These are phyloP conservation scores for Agrochola lota DNA, from an alignment of 2,888 invertebrate species.

Conservation along the genomic window DNA sequence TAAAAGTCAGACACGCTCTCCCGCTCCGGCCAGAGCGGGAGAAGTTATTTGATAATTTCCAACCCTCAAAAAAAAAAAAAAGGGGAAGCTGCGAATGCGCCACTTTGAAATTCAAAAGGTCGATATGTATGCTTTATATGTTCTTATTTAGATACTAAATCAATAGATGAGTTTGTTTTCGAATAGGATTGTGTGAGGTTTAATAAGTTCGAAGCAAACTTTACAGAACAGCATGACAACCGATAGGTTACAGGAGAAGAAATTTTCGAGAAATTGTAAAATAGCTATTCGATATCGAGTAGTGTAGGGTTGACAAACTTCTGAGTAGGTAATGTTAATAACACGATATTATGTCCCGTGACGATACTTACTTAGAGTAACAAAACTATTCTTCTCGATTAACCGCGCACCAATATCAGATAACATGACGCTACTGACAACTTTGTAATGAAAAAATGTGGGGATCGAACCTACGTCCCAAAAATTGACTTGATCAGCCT, in stretches of 20 bases:
- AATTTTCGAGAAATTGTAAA: background rate
- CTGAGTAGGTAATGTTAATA: background rate
- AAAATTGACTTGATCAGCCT: background rate
- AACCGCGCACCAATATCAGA: no score
- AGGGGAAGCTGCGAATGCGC: no score
- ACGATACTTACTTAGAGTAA: background rate
- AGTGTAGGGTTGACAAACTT: slow-evolving; percentile 1
- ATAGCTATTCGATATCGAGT: slow-evolving; percentile 1
- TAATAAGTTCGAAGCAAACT: background rate
- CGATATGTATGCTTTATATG: background rate
- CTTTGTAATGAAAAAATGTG: no score
- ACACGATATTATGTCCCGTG: background rate
- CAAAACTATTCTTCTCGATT: background rate
- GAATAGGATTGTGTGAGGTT: background rate
- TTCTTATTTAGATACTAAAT: background rate
- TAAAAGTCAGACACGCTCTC: no score
- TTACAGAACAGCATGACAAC: background rate
- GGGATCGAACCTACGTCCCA: background rate
- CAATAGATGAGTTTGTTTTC: background rate
- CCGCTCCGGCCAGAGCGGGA: no score
- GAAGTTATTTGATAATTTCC: no score
- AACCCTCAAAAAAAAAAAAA: no score
- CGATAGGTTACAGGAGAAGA: background rate
- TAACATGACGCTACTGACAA: background rate
- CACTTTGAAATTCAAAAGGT: background rate